A percentile compares a stretch with the other conserved stretches of the same genome.
These are phyloP conservation scores for Nyctalus aviator DNA, from an alignment of 2,797 vertebrate genomes.

Conservation along the genomic window DNA sequence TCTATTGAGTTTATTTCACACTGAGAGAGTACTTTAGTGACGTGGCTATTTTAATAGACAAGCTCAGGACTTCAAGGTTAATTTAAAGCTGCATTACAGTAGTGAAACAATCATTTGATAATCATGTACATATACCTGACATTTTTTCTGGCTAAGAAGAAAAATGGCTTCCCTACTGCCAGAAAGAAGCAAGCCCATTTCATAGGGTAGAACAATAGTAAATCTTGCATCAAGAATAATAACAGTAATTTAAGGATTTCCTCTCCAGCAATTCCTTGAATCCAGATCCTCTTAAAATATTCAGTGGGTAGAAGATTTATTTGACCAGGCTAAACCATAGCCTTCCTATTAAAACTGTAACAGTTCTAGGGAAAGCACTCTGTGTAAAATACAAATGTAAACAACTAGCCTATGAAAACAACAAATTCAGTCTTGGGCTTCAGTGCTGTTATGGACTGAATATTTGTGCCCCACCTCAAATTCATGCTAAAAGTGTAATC, in stretches of 20 bases:
- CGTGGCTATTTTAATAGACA: slow-evolving; percentile 30
- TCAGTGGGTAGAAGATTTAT: slow-evolving; percentile 40
- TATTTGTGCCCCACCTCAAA: slow-evolving; percentile 13
- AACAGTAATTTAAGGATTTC: slow-evolving; percentile 51
- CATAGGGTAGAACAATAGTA: background rate
- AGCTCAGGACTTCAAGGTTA: background rate
- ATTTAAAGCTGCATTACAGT: background rate
- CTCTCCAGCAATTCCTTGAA: slow-evolving; percentile 53
- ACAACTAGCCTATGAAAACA: slow-evolving; percentile 31
- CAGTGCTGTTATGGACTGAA: slow-evolving; percentile 2
- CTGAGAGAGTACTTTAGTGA: background rate
- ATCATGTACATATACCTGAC: background rate
- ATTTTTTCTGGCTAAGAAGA: slow-evolving; percentile 30
- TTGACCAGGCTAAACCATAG: background rate
- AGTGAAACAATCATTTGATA: slow-evolving; percentile 24
- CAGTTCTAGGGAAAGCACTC: slow-evolving; percentile 43
- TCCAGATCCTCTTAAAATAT: slow-evolving; percentile 54
- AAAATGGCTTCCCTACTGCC: background rate
- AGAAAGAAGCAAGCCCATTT: background rate
- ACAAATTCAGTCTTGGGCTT: slow-evolving; percentile 44
- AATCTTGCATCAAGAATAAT: slow-evolving; percentile 4
- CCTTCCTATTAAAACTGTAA: slow-evolving; percentile 41
- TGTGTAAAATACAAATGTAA: slow-evolving; percentile 48
- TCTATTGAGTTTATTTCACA: slow-evolving; percentile 45
- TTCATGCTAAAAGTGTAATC: slow-evolving; percentile 19